Base-by-base conservation (phyloP, 92 coral and sea anemone species). In the Meandrina meandrites region DNA sequence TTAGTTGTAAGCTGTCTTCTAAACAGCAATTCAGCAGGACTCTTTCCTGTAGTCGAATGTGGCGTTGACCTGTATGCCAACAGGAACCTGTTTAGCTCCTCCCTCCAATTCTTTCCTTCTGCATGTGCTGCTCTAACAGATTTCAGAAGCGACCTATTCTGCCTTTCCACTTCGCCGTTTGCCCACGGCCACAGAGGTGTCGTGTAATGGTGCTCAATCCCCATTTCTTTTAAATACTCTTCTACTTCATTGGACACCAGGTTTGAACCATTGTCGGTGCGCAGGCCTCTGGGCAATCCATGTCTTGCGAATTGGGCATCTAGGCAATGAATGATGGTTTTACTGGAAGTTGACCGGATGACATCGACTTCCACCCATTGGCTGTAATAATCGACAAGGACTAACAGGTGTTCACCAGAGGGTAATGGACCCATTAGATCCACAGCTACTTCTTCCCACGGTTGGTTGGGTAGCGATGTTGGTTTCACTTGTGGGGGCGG, bases 91-190 rank as follows among this genome's bases (percentile, higher is more conserved):
- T 92, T 86, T 8, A 86, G 58, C 86, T 89, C 91, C 19, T 64
- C 69, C 60, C 66, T 69, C 86, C 88, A 90, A 74, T 78, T 68
- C 51, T 69, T 86, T 72, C 84, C 75, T 75, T 90, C 90, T 0
- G 81, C 84, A 27, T 86, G 90, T 48, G 82, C 76, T 70, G 91
- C 93, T 84, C 81, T 91, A 76, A 82, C 77, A 27, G 86, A 67
- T 53, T 90, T 90, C 67, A 91, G 81, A 35, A 88, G 64, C 30
- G 86, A 84, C 13, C 86, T 87, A 31, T 91, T 91, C 15, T 83
- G 91, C 18, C 93, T 78, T 51, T 91, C 91, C 19, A 91, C 93
- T 87, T 90, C 93, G 22, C 88, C 88, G 22, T 90, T 90, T n/a
- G n/a, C n/a, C n/a, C n/a, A n/a, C n/a, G n/a, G n/a, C n/a, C n/a